Evolutionary conservation across 2,113 vertebrate species (phyloP).

Genomic region (Peromyscus leucopus): DNA sequence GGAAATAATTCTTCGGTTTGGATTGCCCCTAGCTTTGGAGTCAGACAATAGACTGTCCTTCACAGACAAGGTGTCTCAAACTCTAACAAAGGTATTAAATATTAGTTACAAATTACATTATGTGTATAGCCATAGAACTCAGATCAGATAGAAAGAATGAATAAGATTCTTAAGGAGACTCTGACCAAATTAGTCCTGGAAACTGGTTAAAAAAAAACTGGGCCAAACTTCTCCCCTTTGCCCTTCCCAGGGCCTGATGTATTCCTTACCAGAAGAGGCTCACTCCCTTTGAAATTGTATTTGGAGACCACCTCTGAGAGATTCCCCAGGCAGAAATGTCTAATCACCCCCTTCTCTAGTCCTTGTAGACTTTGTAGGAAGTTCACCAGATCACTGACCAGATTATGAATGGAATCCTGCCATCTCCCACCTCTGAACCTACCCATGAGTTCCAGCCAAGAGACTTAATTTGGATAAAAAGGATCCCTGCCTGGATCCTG

Average conservation of each 20-base stretch:
- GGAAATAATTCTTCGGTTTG: neutral
- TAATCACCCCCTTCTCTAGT: neutral
- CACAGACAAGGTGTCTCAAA: neutral
- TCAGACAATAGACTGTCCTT: neutral
- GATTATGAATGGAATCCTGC: neutral
- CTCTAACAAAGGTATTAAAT: neutral
- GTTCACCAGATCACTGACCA: neutral
- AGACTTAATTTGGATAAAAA: neutral
- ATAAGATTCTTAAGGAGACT: neutral
- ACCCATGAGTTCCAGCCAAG: neutral
- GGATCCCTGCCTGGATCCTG: no score
- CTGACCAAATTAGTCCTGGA: neutral
- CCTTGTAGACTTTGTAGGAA: neutral
- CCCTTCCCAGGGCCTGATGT: neutral
- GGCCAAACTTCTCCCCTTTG: neutral
- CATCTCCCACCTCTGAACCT: neutral
- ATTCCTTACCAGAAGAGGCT: neutral
- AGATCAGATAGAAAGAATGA: neutral
- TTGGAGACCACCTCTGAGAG: neutral
- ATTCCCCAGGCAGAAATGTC: neutral
- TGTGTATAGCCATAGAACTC: neutral
- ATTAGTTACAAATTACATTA: neutral
- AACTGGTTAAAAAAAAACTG: neutral
- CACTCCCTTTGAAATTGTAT: neutral
- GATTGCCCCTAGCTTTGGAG: neutral